Percentiles rank a stretch among this genome's conserved stretches.
Evolutionary conservation across 2,888 invertebrate species (phyloP).

Genomic region (Cephus sareptanus): DNA sequence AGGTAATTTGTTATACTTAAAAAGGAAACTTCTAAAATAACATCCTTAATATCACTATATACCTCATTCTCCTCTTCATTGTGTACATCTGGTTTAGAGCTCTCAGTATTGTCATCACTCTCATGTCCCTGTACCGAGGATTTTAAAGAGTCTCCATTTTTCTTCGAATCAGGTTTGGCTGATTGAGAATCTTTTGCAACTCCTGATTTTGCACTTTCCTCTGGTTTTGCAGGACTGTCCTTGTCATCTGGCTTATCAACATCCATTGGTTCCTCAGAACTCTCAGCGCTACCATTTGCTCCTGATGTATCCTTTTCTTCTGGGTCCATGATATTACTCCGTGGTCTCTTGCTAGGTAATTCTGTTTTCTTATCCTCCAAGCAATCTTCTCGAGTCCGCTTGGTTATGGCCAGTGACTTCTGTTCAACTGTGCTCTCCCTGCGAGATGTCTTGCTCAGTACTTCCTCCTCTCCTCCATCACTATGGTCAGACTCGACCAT

Average conservation of each 20-base stretch:
- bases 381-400: constrained; percentile 39
- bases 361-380: constrained; percentile 37
- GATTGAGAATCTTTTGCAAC: background rate
- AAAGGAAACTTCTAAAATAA: background rate
- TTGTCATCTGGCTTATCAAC: background rate
- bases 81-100: background rate
- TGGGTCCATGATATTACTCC: background rate
- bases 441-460: constrained; percentile 8
- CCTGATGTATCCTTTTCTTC: background rate
- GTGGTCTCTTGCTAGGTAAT: constrained; percentile 29
- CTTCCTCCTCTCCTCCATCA: constrained; percentile 26
- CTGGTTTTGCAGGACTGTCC: background rate
- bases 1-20: background rate
- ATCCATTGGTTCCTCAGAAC: background rate
- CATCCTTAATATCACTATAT: background rate
- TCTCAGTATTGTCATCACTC: background rate
- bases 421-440: constrained; percentile 20
- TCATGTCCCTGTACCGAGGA: background rate
- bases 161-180: background rate
- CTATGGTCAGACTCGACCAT: constrained; percentile 54
- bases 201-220: background rate
- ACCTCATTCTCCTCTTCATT: background rate
- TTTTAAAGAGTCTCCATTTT: background rate
- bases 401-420: constrained; percentile 28
- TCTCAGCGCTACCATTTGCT: background rate